Evolutionary conservation across 1,140 invertebrate genomes (phyloP).

Genomic region (Apis florea): DNA sequence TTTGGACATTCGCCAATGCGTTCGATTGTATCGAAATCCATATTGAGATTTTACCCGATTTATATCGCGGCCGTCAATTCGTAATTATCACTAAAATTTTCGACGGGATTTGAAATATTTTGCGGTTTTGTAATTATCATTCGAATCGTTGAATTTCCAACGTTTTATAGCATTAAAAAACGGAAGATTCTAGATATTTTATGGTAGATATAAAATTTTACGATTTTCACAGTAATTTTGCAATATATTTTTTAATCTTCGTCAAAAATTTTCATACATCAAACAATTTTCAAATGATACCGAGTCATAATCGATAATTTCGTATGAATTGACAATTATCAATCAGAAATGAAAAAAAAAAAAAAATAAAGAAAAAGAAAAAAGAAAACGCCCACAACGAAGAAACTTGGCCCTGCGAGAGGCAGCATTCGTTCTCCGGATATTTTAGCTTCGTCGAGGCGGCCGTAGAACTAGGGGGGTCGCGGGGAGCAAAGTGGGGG

Average conservation of each 20-base stretch:
- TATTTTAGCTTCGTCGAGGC: constrained; percentile 19
- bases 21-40: constrained; percentile 13
- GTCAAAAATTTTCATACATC: background rate
- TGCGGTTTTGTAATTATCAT: background rate
- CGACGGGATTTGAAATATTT: background rate
- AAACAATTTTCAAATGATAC: no score
- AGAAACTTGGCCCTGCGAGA: background rate
- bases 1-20: background rate
- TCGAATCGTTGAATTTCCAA: background rate
- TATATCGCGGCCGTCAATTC: no score
- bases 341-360: background rate
- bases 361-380: background rate
- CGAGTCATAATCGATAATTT: background rate
- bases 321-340: constrained; percentile 11
- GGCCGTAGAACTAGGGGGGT: background rate
- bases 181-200: background rate
- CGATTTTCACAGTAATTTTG: background rate
- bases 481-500: background rate
- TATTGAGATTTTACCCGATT: background rate
- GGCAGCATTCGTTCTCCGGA: constrained; percentile 22
- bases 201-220: no score
- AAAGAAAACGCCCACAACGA: background rate
- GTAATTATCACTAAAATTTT: background rate
- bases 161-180: background rate
- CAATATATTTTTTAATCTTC: background rate